Conservation (phyloP, 35 echinoderm and acorn worm genomes). For the Heliocidaris tuberculata region DNA sequence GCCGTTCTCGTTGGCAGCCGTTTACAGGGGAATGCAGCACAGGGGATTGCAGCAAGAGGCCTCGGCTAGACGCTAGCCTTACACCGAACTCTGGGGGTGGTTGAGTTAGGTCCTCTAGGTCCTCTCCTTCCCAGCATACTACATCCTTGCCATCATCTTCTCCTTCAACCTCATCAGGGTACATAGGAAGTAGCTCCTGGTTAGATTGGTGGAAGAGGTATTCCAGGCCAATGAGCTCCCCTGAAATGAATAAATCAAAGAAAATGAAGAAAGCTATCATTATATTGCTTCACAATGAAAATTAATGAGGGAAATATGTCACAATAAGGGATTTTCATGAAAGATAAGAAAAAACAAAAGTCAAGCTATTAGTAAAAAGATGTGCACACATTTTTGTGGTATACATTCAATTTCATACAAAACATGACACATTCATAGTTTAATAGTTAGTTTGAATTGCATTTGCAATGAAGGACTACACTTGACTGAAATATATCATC, state of each 20-base stretch:
- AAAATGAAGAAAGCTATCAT: background rate
- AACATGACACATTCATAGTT: no score
- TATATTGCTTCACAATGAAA: no score
- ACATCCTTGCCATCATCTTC: slow-evolving; percentile 40
- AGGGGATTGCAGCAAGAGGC: no score
- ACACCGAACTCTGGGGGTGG: background rate
- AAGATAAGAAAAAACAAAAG: background rate
- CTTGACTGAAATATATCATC: no score
- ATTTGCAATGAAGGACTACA: no score
- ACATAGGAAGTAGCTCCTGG: background rate
- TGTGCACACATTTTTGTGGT: no score
- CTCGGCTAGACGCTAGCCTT: no score
- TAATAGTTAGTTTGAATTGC: background rate
- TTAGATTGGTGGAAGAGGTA: slow-evolving; percentile 68
- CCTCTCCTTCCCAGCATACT: background rate
- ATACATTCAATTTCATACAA: no score
- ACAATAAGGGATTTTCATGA: no score
- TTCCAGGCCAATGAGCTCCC: slow-evolving; percentile 77
- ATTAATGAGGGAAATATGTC: no score
- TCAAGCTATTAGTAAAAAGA: background rate
- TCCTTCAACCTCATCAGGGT: slow-evolving; percentile 22
- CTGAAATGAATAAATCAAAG: background rate
- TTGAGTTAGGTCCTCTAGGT: slow-evolving; percentile 23
- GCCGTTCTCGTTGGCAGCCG: no score
- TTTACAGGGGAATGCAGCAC: no score